These are phyloP conservation scores for Cryptocephalus moraei DNA, from an alignment of 2,888 invertebrate genomes.

Conservation along the genomic window DNA sequence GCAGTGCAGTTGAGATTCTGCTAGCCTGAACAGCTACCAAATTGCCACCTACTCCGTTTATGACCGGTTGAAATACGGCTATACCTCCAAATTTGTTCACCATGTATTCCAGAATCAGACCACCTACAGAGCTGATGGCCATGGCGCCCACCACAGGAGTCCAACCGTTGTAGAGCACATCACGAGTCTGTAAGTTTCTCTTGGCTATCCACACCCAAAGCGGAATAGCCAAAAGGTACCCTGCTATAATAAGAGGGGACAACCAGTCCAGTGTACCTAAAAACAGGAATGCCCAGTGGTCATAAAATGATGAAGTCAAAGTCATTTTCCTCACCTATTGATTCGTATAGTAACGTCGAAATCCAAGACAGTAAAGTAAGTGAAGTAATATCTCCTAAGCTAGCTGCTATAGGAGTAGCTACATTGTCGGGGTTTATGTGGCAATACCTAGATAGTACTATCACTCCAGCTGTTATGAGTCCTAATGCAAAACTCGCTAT, in stretches of 20 bases:
- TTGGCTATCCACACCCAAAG: constrained; percentile 65
- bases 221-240: constrained; percentile 55
- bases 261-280: constrained; percentile 50
- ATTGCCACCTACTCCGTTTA: constrained; percentile 75
- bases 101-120: constrained; percentile 62
- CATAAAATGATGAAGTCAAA: too few relatives aligned
- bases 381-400: constrained; percentile 67
- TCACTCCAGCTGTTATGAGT: constrained; percentile 60
- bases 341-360: constrained; percentile 46
- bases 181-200: constrained; percentile 56
- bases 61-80: constrained; percentile 74
- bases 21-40: constrained; percentile 70
- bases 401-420: constrained; percentile 73
- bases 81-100: constrained; percentile 56
- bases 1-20: constrained; percentile 63
- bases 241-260: constrained; percentile 51
- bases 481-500: constrained; percentile 64
- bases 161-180: constrained; percentile 66
- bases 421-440: constrained; percentile 73
- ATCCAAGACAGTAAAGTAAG: constrained; percentile 50
- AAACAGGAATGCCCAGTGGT: constrained; percentile 9
- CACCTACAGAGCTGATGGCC: constrained; percentile 68
- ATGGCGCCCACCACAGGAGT: constrained; percentile 70
- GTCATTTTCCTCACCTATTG: constrained; percentile 38
- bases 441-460: constrained; percentile 56